Evolutionary conservation across 30 jellyfish, hydroid and myxozoan genomes (phyloP).

Genomic region (Aurelia coerulea): DNA sequence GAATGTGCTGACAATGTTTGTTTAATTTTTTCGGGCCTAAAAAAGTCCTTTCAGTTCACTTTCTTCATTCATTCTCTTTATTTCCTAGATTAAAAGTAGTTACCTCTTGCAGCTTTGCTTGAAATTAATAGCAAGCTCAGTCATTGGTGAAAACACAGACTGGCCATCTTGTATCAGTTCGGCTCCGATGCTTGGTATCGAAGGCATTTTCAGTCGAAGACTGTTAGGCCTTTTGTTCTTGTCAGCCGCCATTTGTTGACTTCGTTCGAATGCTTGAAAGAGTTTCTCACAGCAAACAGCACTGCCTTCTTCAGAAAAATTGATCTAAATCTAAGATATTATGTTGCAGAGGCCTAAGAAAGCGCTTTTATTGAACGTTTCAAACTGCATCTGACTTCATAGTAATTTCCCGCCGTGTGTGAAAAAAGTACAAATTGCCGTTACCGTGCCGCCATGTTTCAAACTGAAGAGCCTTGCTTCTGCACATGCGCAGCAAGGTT

Average conservation of each 20-base stretch:
- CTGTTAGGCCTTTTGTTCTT: conserved; percentile 16
- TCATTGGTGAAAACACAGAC: conserved; percentile 89
- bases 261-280: too few relatives aligned
- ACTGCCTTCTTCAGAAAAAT: too few relatives aligned
- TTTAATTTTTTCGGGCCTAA: too few relatives aligned
- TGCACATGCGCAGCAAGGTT: not conserved
- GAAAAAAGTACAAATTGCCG: not conserved
- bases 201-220: conserved; percentile 27
- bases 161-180: conserved; percentile 20
- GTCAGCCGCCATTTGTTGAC: conserved; percentile 3
- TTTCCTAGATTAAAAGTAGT: not conserved
- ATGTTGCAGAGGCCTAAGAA: not conserved
- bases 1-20: too few relatives aligned
- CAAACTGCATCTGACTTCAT: not conserved
- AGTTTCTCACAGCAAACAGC: too few relatives aligned
- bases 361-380: not conserved
- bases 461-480: not conserved
- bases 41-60: too few relatives aligned
- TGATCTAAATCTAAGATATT: too few relatives aligned
- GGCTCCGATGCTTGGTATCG: not conserved
- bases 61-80: too few relatives aligned
- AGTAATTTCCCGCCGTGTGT: conserved; percentile 10
- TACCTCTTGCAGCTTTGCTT: conserved; percentile 72
- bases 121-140: conserved; percentile 89
- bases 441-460: conserved; percentile 67